Evolutionary conservation across 1,140 invertebrate genomes (phyloP).

Genomic region (Harpegnathos saltator): DNA sequence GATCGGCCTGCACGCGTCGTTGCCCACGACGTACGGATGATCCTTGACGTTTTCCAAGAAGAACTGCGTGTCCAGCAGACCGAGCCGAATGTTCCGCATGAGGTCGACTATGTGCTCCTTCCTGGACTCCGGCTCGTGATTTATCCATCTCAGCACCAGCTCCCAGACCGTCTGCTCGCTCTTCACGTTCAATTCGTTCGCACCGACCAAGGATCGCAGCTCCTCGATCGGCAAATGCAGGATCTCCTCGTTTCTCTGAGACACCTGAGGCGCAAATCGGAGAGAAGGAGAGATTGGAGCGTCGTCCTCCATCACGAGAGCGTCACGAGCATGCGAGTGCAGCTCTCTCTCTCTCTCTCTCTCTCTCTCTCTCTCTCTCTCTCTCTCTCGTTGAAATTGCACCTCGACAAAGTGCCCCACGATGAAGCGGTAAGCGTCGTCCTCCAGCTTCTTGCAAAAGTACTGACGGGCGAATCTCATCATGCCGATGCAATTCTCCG

Average conservation of each 20-base stretch:
- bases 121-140: slow-evolving; percentile 88
- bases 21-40: slow-evolving; percentile 88
- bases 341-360: no score
- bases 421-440: slow-evolving; percentile 89
- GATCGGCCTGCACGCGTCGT: slow-evolving; percentile 89
- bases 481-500: slow-evolving; percentile 93
- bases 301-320: no score
- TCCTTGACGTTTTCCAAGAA: slow-evolving; percentile 90
- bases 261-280: slow-evolving; percentile 77
- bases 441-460: slow-evolving; percentile 90
- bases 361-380: no score
- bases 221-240: slow-evolving; percentile 90
- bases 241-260: slow-evolving; percentile 90
- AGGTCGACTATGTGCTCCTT: slow-evolving; percentile 90
- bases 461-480: slow-evolving; percentile 92
- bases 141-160: slow-evolving; percentile 88
- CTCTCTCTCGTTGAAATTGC: neutral
- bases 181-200: slow-evolving; percentile 89
- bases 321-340: no score
- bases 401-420: slow-evolving; percentile 91
- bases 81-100: slow-evolving; percentile 93
- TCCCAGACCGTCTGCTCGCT: slow-evolving; percentile 90
- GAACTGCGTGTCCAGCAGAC: slow-evolving; percentile 93
- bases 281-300: neutral
- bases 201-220: slow-evolving; percentile 89